Percentiles rank a stretch among this genome's conserved stretches.
phyloP scores from a whole-genome alignment of 53 echinoderm and acorn worm genomes.

The Pentamera pediparva region DNA sequence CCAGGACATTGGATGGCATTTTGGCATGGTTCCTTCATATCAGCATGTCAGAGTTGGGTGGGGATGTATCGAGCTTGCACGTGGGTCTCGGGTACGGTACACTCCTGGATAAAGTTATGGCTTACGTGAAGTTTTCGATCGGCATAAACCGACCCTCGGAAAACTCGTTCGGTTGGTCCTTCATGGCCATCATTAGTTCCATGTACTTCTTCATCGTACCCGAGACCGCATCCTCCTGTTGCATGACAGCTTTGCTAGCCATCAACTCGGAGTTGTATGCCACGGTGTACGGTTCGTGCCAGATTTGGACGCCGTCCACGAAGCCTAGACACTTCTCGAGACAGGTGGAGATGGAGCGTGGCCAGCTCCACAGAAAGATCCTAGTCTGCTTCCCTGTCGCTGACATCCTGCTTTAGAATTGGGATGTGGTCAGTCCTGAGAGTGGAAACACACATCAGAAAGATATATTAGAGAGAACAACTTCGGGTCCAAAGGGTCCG shows the following conservation, averaged over 20 bases:
- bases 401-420: no score
- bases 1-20: no score
- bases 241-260: not conserved
- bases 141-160: not conserved
- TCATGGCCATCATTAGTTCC: not conserved
- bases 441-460: no score
- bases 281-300: conserved; percentile 17
- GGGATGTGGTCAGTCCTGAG: no score
- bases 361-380: conserved; percentile 22
- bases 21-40: no score
- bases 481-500: no score
- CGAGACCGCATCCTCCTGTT: not conserved
- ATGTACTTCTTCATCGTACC: not conserved
- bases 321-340: not conserved
- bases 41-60: no score
- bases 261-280: not conserved
- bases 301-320: not conserved
- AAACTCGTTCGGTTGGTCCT: conserved; percentile 10
- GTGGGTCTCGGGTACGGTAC: no score
- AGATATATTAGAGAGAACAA: no score
- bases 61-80: no score
- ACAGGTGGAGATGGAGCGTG: not conserved
- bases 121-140: not conserved
- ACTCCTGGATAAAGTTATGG: no score
- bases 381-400: conserved; percentile 1